phyloP scores from a whole-genome alignment of 2,113 vertebrate genomes.

The Tonatia bakeri region DNA sequence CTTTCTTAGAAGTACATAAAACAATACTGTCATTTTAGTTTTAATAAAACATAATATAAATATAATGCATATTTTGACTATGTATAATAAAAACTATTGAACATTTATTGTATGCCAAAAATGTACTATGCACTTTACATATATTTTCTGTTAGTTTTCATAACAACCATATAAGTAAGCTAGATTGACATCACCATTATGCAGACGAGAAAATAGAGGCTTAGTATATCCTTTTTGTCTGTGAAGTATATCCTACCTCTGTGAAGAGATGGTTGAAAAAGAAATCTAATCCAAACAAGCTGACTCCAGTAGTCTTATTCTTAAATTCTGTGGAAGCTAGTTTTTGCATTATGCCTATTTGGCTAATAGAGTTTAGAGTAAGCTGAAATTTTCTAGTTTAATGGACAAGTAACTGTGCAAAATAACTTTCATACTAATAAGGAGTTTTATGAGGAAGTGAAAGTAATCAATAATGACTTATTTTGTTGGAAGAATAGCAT shows the following conservation, averaged over 20 bases:
- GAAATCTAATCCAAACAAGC: neutral
- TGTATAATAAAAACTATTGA: neutral
- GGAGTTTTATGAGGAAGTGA: neutral
- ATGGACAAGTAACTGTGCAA: neutral
- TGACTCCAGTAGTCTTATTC: neutral
- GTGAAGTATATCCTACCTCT: neutral
- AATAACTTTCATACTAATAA: neutral
- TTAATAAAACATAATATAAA: neutral
- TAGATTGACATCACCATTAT: neutral
- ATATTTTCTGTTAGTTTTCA: neutral
- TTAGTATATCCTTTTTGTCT: neutral
- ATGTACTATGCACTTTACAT: neutral
- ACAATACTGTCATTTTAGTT: neutral
- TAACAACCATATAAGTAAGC: neutral
- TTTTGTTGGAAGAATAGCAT: neutral
- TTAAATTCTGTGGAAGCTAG: neutral
- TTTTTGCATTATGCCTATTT: neutral
- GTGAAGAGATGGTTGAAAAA: neutral
- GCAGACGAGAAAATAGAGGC: neutral
- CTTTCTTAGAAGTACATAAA: neutral
- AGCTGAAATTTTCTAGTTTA: neutral
- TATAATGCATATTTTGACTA: neutral
- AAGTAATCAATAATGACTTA: neutral
- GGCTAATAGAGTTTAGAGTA: neutral
- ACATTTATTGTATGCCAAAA: neutral